Conservation (phyloP, 1,140 invertebrate species). For the Scaptomyza montana region DNA sequence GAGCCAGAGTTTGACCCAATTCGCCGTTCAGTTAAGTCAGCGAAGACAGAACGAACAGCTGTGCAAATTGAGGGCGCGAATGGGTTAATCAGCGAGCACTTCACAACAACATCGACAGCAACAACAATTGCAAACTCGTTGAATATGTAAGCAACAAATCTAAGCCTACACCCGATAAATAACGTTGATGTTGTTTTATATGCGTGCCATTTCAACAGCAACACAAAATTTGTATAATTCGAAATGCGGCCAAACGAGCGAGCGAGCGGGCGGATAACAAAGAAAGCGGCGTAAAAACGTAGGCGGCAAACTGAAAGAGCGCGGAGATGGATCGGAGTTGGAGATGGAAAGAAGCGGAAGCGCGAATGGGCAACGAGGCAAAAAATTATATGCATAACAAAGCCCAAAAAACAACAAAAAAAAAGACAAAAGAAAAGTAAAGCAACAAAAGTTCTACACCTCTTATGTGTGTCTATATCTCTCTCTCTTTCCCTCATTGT, state of each 20-base stretch:
- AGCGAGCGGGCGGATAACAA: constrained; percentile 47
- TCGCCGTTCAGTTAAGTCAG: constrained; percentile 32
- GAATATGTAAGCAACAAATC: constrained; percentile 33
- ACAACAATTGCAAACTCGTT: constrained; percentile 40
- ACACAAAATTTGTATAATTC: constrained; percentile 29
- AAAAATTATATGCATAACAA: constrained; percentile 64
- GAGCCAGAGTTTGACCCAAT: constrained; percentile 75
- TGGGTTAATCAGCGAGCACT: constrained; percentile 35
- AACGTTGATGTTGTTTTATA: constrained; percentile 5
- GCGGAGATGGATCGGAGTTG: background rate
- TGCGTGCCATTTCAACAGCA: too few relatives aligned
- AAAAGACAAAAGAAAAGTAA: constrained; percentile 19
- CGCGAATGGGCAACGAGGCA: constrained; percentile 66
- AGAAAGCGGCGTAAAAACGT: constrained; percentile 43
- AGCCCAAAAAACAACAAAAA: background rate
- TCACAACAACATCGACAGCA: constrained; percentile 17
- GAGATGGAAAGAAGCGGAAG: constrained; percentile 49
- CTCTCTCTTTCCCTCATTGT: constrained; percentile 11
- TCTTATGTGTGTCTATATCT: constrained; percentile 2
- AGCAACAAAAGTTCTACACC: constrained; percentile 26
- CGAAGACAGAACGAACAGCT: constrained; percentile 59
- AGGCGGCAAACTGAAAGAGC: constrained; percentile 7
- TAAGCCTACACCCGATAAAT: constrained; percentile 60
- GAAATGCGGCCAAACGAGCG: constrained; percentile 49
- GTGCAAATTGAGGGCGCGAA: constrained; percentile 54